phyloP scores from a whole-genome alignment of 1,140 invertebrate genomes.

The Drosophila leontia region DNA sequence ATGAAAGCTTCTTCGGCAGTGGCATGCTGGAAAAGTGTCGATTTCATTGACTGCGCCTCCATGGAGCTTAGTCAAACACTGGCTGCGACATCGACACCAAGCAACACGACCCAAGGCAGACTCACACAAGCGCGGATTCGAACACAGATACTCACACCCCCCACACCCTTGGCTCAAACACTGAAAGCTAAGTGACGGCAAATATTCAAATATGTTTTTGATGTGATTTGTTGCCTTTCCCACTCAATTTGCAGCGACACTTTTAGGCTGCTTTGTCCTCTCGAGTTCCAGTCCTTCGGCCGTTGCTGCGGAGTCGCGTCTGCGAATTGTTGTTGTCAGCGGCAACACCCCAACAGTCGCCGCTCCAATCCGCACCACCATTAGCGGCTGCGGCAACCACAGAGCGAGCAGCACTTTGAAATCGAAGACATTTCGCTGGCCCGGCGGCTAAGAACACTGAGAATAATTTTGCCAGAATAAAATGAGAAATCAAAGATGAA shows the following conservation, averaged over 20 bases:
- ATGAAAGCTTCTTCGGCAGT: conserved; percentile 38
- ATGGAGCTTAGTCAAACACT: conserved; percentile 73
- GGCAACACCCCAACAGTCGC: conserved; percentile 64
- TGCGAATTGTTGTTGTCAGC: conserved; percentile 65
- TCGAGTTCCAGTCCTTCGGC: conserved; percentile 14
- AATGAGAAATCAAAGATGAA: neutral
- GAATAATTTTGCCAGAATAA: neutral
- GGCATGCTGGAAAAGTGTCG: conserved; percentile 44
- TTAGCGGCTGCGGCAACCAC: conserved; percentile 67
- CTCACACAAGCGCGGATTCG: neutral
- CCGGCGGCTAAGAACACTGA: conserved; percentile 25
- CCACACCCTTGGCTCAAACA: conserved; percentile 16
- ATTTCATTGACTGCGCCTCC: conserved; percentile 58
- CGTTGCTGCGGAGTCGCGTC: neutral
- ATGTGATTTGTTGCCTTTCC: conserved; percentile 79
- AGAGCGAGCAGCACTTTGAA: conserved; percentile 69
- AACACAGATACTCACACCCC: conserved; percentile 14
- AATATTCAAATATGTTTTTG: conserved; percentile 84
- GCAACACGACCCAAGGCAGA: conserved; percentile 40
- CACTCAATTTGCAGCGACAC: conserved; percentile 70
- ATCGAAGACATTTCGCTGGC: conserved; percentile 68
- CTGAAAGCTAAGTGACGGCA: conserved; percentile 80
- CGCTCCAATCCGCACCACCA: conserved; percentile 44
- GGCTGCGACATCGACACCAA: conserved; percentile 67
- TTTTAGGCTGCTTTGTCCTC: conserved; percentile 62